Evolutionary conservation across 2,888 invertebrate species (phyloP).

Genomic region (Lycia hirtaria): DNA sequence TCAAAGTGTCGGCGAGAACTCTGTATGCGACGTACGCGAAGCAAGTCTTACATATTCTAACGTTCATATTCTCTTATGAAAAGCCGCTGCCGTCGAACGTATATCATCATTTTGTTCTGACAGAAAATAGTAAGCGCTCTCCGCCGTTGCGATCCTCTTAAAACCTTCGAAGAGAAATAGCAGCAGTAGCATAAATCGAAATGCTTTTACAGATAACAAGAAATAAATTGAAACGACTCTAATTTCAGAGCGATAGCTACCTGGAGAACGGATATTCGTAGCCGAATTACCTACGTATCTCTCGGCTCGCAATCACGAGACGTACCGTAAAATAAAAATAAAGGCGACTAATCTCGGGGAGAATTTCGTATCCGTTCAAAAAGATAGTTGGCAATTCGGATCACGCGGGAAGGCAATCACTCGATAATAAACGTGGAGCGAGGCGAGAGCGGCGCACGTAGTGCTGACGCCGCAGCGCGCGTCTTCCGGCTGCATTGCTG

Average conservation of each 20-base stretch:
- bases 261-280: conserved; percentile 29
- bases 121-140: conserved; percentile 45
- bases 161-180: conserved; percentile 36
- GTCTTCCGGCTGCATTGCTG: conserved; percentile 61
- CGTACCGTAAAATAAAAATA: conserved; percentile 66
- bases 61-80: conserved; percentile 36
- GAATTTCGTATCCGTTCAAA: conserved; percentile 66
- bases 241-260: conserved; percentile 27
- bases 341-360: conserved; percentile 67
- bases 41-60: conserved; percentile 33
- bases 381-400: conserved; percentile 75
- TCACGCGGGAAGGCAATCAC: conserved; percentile 82
- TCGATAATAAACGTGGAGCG: conserved; percentile 80
- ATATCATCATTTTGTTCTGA: conserved; percentile 54
- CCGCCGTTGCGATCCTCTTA: conserved; percentile 32
- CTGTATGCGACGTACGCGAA: conserved; percentile 50
- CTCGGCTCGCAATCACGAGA: conserved; percentile 45
- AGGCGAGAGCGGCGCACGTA: conserved; percentile 71
- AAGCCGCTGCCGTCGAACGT: conserved; percentile 44
- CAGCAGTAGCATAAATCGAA: conserved; percentile 27
- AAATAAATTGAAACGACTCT: conserved; percentile 30
- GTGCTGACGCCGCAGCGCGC: conserved; percentile 60
- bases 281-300: conserved; percentile 32
- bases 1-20: conserved; percentile 78
- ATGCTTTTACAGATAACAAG: conserved; percentile 25